A percentile compares a stretch with the other conserved stretches of the same genome.
These are phyloP conservation scores for Eupeodes latifasciatus DNA, from an alignment of 2,888 invertebrate species.

Conservation along the genomic window DNA sequence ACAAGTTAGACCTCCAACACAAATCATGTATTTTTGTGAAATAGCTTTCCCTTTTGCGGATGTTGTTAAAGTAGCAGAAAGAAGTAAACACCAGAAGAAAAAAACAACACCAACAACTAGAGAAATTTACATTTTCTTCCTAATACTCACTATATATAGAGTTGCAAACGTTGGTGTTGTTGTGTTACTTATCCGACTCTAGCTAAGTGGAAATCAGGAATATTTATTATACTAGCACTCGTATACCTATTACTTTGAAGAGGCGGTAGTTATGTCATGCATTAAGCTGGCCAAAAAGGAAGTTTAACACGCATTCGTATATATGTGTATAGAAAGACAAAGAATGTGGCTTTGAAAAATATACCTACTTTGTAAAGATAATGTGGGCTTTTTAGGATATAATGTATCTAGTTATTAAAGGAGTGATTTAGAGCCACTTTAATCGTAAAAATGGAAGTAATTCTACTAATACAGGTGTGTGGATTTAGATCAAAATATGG, in stretches of 20 bases:
- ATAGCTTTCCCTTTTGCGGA: conserved; percentile 68
- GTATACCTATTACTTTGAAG: neutral
- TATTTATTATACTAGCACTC: neutral
- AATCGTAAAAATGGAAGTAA: too few species aligned
- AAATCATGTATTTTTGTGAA: conserved; percentile 31
- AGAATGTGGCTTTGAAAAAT: conserved; percentile 10
- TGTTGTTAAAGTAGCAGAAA: conserved; percentile 4
- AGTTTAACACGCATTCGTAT: neutral
- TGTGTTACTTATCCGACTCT: neutral
- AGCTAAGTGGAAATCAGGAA: conserved; percentile 22
- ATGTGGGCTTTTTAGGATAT: neutral
- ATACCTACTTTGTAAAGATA: neutral
- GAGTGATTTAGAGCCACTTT: too few species aligned
- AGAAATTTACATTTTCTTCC: conserved; percentile 49
- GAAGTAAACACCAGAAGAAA: too few species aligned
- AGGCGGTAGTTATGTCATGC: conserved; percentile 23
- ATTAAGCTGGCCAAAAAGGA: conserved; percentile 12
- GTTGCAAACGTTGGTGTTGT: neutral
- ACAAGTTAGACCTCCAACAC: conserved; percentile 24
- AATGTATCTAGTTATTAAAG: too few species aligned
- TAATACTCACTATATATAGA: neutral
- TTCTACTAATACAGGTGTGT: too few species aligned
- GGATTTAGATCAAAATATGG: too few species aligned
- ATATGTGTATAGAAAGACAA: neutral
- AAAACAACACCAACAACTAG: neutral